Percentiles rank a stretch among this genome's conserved stretches.
Evolutionary conservation across 2,888 invertebrate species (phyloP).

Genomic region (Meliscaeva auricollis): DNA sequence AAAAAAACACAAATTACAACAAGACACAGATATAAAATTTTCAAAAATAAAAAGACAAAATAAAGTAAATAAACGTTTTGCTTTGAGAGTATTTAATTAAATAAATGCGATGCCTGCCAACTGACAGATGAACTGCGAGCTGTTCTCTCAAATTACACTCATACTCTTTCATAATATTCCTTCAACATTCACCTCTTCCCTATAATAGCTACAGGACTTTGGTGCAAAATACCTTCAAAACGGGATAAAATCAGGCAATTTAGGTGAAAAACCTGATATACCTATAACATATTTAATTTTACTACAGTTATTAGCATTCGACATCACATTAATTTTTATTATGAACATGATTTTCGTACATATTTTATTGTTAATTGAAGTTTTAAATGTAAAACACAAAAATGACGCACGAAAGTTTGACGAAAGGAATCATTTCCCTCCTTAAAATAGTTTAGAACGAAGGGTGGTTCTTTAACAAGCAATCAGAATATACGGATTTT

Average conservation of each 20-base stretch:
- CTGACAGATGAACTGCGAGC: constrained; percentile 58
- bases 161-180: neutral
- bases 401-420: too few species aligned
- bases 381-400: too few species aligned
- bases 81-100: constrained; percentile 61
- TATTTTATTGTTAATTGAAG: too few species aligned
- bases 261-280: too few species aligned
- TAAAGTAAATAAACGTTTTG: constrained; percentile 30
- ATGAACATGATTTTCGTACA: too few species aligned
- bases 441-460: too few species aligned
- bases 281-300: too few species aligned
- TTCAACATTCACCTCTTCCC: neutral
- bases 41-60: neutral
- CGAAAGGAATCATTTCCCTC: too few species aligned
- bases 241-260: neutral
- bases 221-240: neutral
- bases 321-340: too few species aligned
- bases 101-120: constrained; percentile 61
- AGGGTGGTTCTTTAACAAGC: too few species aligned
- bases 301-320: too few species aligned
- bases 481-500: too few species aligned
- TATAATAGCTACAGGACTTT: neutral
- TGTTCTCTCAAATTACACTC: constrained; percentile 44
- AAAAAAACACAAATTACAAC: neutral
- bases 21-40: constrained; percentile 10